Evolutionary conservation across 2,888 invertebrate species (phyloP), one percentile per base, ranked within the genome.

Genomic region (Amphimallon solstitiale): DNA sequence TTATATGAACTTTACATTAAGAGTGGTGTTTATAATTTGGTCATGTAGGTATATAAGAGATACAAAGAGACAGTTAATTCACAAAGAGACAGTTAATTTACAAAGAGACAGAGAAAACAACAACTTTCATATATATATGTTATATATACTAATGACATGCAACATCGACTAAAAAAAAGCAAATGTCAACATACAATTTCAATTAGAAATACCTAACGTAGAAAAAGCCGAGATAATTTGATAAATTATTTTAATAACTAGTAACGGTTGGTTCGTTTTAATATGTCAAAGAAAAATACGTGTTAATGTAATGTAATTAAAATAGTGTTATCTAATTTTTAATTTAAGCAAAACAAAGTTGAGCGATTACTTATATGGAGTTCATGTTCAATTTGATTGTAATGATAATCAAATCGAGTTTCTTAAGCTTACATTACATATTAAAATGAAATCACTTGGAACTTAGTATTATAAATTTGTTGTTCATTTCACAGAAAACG

Each of bases 31-130:
- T 5, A 29, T 14, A 14, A 19, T 51, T 63, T 51, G 49, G 51
- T 63, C 49, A 29, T 62, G 19, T 29, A 23, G 34, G 10, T 63
- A 40, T 12, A 15, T 51, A 38, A 40, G n/a, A 49, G 66, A 66
- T 71, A 74, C 21, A 63, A 37, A 43, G 40, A 59, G 15, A 51
- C 62, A 64, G 56, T 74, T 76, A 75, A 23, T 51, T 23, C 23
- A 77, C 75, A 75, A 75, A 79, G 78, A 80, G 78, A 78, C 77
- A 80, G 77, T 74, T 76, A 75, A 23, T 51, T 23, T 12, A 77
- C 75, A 75, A 75, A 79, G 78, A 80, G 78, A 78, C 77, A 80
- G 77, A 78, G 76, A 77, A 78, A 81, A 81, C 81, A 81, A 82
- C 82, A 82, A 79, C 78, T 77, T 80, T 80, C 79, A 82, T 80